Conservation (phyloP, 2,113 vertebrate genomes). For the Oreotrochilus melanogaster region DNA sequence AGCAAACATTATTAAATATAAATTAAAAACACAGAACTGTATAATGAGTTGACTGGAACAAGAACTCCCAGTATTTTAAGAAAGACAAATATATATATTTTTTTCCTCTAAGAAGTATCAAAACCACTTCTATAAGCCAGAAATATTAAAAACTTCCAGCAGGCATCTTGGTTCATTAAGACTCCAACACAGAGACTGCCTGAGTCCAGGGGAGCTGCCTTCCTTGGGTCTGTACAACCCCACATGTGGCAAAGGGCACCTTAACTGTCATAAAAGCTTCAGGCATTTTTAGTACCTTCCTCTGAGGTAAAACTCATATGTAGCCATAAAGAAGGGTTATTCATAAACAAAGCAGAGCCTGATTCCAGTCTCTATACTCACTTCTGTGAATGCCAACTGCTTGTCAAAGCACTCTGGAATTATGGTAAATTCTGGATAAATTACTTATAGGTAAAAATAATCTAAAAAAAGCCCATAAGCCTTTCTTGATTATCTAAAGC, state of each 20-base stretch:
- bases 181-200: background rate
- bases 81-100: background rate
- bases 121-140: background rate
- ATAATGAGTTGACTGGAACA: background rate
- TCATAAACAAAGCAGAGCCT: background rate
- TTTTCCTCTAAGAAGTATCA: background rate
- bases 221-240: background rate
- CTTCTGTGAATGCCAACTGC: background rate
- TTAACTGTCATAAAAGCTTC: background rate
- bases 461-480: background rate
- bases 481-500: background rate
- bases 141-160: background rate
- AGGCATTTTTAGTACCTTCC: background rate
- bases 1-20: background rate
- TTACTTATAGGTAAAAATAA: background rate
- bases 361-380: background rate
- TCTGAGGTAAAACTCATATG: background rate
- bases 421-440: background rate
- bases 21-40: background rate
- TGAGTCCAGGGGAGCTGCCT: background rate
- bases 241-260: background rate
- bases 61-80: background rate
- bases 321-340: background rate
- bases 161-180: background rate
- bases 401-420: background rate